A percentile compares a stretch with the other conserved stretches of the same genome.
Conservation (phyloP, 2,113 vertebrate genomes). For the Brachirus orientalis region DNA sequence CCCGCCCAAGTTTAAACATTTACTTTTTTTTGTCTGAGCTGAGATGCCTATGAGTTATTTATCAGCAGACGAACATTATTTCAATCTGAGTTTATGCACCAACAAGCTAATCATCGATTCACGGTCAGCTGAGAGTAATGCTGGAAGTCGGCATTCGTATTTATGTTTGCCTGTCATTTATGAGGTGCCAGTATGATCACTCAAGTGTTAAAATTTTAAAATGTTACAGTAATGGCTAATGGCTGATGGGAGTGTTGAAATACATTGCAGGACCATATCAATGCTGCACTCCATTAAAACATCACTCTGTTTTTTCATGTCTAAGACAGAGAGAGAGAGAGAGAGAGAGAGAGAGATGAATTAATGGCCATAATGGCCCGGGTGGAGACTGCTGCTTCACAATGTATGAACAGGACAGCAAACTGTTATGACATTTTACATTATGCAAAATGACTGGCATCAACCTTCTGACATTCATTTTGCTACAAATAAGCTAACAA, state of each 20-base stretch:
- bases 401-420: conserved; percentile 23
- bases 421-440: conserved; percentile 18
- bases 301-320: conserved; percentile 10
- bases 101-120: conserved; percentile 12
- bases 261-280: conserved; percentile 1
- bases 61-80: not conserved
- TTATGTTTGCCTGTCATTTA: conserved; percentile 12
- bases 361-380: conserved; percentile 37
- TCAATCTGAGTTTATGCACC: not conserved
- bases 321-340: conserved; percentile 10
- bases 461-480: conserved; percentile 27
- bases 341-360: conserved; percentile 20
- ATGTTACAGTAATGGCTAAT: conserved; percentile 29
- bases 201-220: conserved; percentile 22
- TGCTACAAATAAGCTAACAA: conserved; percentile 38
- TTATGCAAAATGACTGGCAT: conserved; percentile 48
- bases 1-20: too few relatives aligned
- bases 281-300: conserved; percentile 38
- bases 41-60: not conserved
- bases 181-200: not conserved
- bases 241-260: conserved; percentile 23
- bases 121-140: conserved; percentile 4
- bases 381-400: conserved; percentile 27
- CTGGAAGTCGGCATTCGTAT: conserved; percentile 5
- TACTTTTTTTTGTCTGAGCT: too few relatives aligned